phyloP scores from a whole-genome alignment of 2,888 invertebrate species.

The Eupithecia vulgata region DNA sequence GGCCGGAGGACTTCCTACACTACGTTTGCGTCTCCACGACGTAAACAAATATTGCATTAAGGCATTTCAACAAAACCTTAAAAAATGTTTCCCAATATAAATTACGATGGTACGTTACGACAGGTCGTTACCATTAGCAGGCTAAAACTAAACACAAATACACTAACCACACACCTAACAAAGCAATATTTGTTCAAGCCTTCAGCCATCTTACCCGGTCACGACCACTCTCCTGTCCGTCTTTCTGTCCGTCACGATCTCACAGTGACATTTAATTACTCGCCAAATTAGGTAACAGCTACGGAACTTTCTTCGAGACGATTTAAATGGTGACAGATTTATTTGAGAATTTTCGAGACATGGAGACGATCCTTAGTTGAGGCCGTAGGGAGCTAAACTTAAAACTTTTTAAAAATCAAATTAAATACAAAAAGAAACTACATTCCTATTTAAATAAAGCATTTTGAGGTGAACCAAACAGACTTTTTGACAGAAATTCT shows the following conservation, averaged over 20 bases:
- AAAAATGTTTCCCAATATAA: no score
- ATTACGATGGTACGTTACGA: no score
- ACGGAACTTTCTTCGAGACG: constrained; percentile 55
- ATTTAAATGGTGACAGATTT: constrained; percentile 41
- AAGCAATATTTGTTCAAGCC: constrained; percentile 24
- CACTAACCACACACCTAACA: constrained; percentile 1
- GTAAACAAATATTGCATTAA: no score
- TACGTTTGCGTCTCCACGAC: no score
- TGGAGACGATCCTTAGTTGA: constrained; percentile 8
- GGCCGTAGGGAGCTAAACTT: not conserved
- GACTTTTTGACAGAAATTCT: no score
- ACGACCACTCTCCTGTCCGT: constrained; percentile 41
- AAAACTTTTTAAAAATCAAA: not conserved
- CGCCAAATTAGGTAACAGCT: constrained; percentile 64
- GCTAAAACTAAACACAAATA: not conserved
- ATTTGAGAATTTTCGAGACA: constrained; percentile 31
- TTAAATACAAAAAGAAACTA: no score
- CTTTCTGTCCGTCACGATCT: constrained; percentile 53
- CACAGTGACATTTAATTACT: constrained; percentile 69
- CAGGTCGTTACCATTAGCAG: not conserved
- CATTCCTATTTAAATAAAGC: no score
- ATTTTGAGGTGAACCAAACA: no score
- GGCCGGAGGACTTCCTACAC: no score
- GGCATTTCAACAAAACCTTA: no score
- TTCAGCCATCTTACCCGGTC: constrained; percentile 16